Conservation (phyloP, 2,113 vertebrate genomes). For the Scolopax mira region DNA sequence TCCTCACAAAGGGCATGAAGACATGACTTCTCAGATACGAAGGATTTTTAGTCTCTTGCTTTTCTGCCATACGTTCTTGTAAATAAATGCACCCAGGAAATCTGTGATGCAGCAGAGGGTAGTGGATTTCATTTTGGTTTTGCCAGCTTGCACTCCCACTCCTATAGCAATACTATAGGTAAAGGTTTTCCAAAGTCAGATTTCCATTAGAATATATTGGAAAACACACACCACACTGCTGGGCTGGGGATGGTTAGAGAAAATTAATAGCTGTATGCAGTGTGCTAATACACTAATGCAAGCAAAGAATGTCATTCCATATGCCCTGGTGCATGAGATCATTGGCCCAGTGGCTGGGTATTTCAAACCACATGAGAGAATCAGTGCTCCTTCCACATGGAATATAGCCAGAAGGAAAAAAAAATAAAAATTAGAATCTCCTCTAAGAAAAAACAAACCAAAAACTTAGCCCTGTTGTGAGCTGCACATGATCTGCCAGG, state of each 20-base stretch:
- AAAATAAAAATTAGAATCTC: background rate
- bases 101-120: background rate
- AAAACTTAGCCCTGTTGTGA: background rate
- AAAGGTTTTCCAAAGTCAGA: background rate
- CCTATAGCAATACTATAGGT: background rate
- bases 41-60: background rate
- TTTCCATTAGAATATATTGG: background rate
- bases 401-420: background rate
- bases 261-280: background rate
- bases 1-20: background rate
- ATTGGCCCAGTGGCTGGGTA: slow-evolving; percentile 1
- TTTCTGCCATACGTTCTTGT: background rate
- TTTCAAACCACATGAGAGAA: slow-evolving; percentile 37
- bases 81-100: background rate
- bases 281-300: background rate
- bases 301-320: background rate
- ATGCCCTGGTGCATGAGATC: slow-evolving; percentile 3
- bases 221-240: background rate
- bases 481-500: background rate
- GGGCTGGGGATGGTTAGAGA: background rate
- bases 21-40: background rate
- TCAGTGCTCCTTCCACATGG: background rate
- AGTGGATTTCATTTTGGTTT: background rate
- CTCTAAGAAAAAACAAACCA: background rate
- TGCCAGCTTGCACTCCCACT: background rate